A percentile compares a stretch with the other conserved stretches of the same genome.
phyloP scores from a whole-genome alignment of 2,797 vertebrate genomes.

The Acipenser oxyrinchus region DNA sequence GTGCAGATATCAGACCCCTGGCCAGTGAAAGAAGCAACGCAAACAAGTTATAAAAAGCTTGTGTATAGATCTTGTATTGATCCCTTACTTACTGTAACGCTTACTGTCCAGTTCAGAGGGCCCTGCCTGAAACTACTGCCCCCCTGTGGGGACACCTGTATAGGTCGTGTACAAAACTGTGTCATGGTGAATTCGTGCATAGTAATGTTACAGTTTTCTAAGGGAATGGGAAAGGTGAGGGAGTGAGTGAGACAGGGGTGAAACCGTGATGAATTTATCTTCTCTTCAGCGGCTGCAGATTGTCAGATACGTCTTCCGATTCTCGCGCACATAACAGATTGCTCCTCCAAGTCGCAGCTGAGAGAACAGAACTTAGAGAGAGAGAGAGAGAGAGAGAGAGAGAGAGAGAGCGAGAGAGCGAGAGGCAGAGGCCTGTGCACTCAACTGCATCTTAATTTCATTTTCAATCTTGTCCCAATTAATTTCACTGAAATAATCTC shows the following conservation, averaged over 20 bases:
- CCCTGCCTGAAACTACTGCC: no score
- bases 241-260: not conserved
- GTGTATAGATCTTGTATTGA: slow-evolving; percentile 60
- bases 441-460: slow-evolving; percentile 78
- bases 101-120: no score
- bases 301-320: slow-evolving; percentile 30
- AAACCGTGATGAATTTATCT: not conserved
- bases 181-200: not conserved
- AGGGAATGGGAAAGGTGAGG: not conserved
- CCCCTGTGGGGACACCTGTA: slow-evolving; percentile 16
- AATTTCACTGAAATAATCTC: slow-evolving; percentile 81
- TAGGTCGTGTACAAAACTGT: slow-evolving; percentile 20
- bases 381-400: slow-evolving; percentile 1
- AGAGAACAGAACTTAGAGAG: not conserved
- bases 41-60: slow-evolving; percentile 57
- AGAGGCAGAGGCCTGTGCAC: slow-evolving; percentile 52
- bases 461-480: slow-evolving; percentile 79
- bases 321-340: slow-evolving; percentile 40
- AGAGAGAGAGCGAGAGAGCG: slow-evolving; percentile 17
- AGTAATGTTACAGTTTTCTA: not conserved
- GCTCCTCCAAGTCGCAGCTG: slow-evolving; percentile 33
- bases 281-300: slow-evolving; percentile 42
- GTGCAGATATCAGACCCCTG: slow-evolving; percentile 27
- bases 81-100: slow-evolving; percentile 64
- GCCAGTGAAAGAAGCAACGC: slow-evolving; percentile 56